A percentile compares a stretch with the other conserved stretches of the same genome.
Evolutionary conservation across 2,113 vertebrate genomes (phyloP).

Genomic region (Diphyllodes magnificus): DNA sequence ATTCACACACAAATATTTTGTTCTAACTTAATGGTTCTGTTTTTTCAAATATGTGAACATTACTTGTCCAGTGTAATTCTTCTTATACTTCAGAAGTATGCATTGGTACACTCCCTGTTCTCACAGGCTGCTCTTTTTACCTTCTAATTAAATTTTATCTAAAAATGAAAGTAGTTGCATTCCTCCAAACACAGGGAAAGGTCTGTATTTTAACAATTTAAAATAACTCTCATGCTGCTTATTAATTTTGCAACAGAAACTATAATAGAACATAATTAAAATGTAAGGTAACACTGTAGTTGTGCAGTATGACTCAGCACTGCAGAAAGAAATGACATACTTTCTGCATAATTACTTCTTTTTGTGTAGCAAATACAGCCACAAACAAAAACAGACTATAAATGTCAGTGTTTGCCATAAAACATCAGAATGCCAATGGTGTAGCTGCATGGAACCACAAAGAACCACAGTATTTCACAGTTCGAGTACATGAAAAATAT

Average conservation of each 20-base stretch:
- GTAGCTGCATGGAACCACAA: background rate
- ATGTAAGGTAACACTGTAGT: background rate
- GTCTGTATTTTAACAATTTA: background rate
- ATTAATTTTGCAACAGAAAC: background rate
- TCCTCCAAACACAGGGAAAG: background rate
- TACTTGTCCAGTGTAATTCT: background rate
- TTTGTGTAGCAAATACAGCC: background rate
- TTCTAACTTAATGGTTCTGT: background rate
- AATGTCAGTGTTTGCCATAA: rapidly evolving
- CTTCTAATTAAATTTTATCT: background rate
- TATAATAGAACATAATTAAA: background rate
- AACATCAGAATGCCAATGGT: background rate
- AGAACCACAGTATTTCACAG: background rate
- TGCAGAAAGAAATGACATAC: background rate
- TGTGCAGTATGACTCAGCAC: background rate
- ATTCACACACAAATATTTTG: background rate
- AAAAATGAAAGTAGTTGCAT: background rate
- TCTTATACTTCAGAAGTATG: background rate
- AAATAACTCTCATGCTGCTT: background rate
- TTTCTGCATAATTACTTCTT: background rate
- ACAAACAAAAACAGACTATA: background rate
- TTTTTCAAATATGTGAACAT: background rate
- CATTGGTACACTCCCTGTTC: background rate
- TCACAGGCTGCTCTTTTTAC: background rate
- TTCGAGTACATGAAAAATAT: background rate